These are phyloP conservation scores for Mesorhabditis spiculigera DNA, from an alignment of 2,888 invertebrate species.

Conservation along the genomic window DNA sequence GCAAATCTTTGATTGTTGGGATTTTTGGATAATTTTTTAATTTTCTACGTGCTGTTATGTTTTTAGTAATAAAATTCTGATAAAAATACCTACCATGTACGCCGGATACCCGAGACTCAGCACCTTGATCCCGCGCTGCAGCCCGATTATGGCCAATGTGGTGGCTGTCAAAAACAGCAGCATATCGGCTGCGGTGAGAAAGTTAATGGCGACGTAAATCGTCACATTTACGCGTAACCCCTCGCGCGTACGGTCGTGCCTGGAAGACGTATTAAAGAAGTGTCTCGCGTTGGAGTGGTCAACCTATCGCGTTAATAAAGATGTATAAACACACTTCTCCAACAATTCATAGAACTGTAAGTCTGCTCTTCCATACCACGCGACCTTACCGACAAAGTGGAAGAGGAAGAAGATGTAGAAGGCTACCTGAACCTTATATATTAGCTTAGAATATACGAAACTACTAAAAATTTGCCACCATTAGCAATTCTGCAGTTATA, in stretches of 20 bases:
- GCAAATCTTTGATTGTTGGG: too few relatives aligned
- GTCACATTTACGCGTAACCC: constrained; percentile 1
- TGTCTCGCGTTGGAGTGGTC: too few relatives aligned
- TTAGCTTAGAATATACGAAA: neutral
- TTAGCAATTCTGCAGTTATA: neutral
- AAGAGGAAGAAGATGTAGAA: neutral
- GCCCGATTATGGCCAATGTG: neutral
- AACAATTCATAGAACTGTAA: neutral
- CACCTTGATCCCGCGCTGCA: neutral
- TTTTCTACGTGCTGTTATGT: too few relatives aligned
- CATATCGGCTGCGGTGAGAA: neutral
- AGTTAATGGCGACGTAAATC: neutral
- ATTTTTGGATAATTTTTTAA: too few relatives aligned
- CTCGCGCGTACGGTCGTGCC: neutral
- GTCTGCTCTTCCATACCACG: neutral
- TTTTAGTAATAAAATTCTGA: too few relatives aligned
- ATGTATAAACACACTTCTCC: too few relatives aligned
- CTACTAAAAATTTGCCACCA: neutral
- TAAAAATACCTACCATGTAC: neutral
- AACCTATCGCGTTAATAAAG: too few relatives aligned
- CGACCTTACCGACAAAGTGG: neutral
- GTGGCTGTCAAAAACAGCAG: neutral
- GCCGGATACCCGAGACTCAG: neutral
- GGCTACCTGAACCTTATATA: neutral
- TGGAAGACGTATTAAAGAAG: neutral